Base-by-base conservation (phyloP, 2,797 vertebrate species). In the Myotis findleyi region DNA sequence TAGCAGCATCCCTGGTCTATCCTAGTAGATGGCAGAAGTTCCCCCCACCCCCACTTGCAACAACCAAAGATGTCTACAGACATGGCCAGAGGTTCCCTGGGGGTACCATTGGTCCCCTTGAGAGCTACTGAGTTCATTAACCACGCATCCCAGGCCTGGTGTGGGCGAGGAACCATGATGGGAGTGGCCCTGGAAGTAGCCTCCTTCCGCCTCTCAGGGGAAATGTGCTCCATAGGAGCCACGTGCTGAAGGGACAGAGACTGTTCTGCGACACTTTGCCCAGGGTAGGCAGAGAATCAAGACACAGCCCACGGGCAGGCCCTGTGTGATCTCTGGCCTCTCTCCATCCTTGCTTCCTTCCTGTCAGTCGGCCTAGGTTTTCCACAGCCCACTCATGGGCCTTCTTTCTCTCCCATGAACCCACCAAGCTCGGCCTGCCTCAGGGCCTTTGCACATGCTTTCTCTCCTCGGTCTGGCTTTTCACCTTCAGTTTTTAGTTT, bases 401-500 rank as follows among this genome's bases (percentile, higher is more conserved):
- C 62, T n/a, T 1, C 33, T 12, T 53, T 55, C 41, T 5, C 5
- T 25, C 1, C 0, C 5, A 0, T 0, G 30, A 62, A 14, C 16
- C 14, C 14, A 8, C 41, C 8, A 4, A 30, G 18, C 25, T 16
- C 38, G n/a, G 44, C 51, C n/a, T 71, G 51, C 44, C 72, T 33
- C 62, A 66, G 62, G 62, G 62, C 62, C 62, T n/a, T 66, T 66
- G 62, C 62, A 33, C 16, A 12, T 4, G 2, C 89, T 7, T 17
- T 1, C 27, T 16, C 5, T 38, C 21, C 13, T 11, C 38, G 2
- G 0, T 23, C 53, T 33, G 57, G 6, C 27, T 59, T 59, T 30
- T 13, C 6, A 4, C 66, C 5, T 44, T 81, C 33, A 14, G 5
- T 41, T 69, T 21, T 38, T 21, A 30, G n/a, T 68, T 47, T 51